Evolutionary conservation across 2,113 vertebrate genomes (phyloP).

Genomic region (Oryzias melastigma): DNA sequence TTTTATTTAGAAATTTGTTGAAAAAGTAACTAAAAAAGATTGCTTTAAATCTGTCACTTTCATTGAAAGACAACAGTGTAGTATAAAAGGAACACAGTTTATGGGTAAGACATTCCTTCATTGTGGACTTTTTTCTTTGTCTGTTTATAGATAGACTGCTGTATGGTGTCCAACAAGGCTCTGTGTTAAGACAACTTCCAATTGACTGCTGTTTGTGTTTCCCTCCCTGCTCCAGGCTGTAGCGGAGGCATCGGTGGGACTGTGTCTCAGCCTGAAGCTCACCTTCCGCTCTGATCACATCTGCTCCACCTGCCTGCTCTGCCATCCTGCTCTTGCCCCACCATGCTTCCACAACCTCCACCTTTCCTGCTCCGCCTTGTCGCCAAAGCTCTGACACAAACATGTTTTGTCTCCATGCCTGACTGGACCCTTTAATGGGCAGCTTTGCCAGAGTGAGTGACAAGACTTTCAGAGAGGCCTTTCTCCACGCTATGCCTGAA

Average conservation of each 20-base stretch:
- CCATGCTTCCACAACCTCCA: slow-evolving; percentile 68
- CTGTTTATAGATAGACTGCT: slow-evolving; percentile 1
- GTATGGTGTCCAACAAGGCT: slow-evolving; percentile 39
- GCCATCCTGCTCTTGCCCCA: slow-evolving; percentile 42
- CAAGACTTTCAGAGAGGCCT: slow-evolving; percentile 62
- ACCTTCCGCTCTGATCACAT: slow-evolving; percentile 64
- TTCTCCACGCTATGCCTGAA: slow-evolving; percentile 62
- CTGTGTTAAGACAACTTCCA: slow-evolving; percentile 23
- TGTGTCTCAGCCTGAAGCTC: slow-evolving; percentile 76
- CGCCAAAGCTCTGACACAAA: slow-evolving; percentile 30
- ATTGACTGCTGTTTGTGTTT: slow-evolving; percentile 61
- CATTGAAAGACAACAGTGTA: no score
- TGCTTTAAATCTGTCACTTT: no score
- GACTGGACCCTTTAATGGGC: slow-evolving; percentile 64
- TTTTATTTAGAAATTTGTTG: no score
- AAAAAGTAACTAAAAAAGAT: no score
- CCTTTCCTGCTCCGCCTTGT: slow-evolving; percentile 34
- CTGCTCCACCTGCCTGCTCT: slow-evolving; percentile 55
- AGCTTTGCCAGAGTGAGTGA: slow-evolving; percentile 51
- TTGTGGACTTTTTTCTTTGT: no score
- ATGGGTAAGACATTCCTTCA: no score
- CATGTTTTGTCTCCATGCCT: slow-evolving; percentile 26
- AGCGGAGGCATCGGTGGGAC: slow-evolving; percentile 70
- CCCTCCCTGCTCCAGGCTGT: slow-evolving; percentile 84
- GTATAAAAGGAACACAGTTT: no score